Conservation (phyloP, 92 coral and sea anemone genomes). For the Parazoanthus darwini region DNA sequence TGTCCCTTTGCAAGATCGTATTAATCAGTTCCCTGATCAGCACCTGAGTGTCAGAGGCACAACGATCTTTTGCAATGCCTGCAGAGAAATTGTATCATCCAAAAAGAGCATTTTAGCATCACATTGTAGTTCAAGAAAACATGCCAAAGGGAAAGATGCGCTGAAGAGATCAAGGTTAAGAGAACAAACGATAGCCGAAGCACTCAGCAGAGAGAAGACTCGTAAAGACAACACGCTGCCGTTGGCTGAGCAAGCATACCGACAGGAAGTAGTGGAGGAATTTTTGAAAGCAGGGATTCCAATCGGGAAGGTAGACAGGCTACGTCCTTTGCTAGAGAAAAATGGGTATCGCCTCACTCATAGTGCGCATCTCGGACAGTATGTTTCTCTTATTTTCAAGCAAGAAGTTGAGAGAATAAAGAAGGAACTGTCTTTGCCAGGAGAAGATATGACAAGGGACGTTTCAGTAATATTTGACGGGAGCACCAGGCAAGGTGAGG, state of each 20-base stretch:
- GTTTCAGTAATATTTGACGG: conserved; percentile 53
- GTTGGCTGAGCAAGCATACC: not conserved
- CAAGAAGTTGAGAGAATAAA: conserved; percentile 56
- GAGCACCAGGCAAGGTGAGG: conserved; percentile 60
- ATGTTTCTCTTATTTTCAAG: conserved; percentile 58
- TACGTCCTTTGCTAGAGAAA: conserved; percentile 50
- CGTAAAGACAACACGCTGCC: conserved; percentile 53
- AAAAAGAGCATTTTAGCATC: conserved; percentile 31
- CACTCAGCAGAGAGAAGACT: conserved; percentile 53
- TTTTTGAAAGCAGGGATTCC: conserved; percentile 59
- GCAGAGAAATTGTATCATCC: conserved; percentile 42
- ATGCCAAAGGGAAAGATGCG: conserved; percentile 32
- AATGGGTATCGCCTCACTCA: conserved; percentile 49
- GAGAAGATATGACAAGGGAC: conserved; percentile 57
- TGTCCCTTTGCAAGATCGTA: conserved; percentile 50
- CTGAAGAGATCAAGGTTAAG: conserved; percentile 47
- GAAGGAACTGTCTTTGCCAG: conserved; percentile 56
- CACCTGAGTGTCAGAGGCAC: conserved; percentile 46
- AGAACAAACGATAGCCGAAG: conserved; percentile 49
- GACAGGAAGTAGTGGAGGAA: not conserved
- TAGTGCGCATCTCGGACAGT: conserved; percentile 53
- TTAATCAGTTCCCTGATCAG: conserved; percentile 49
- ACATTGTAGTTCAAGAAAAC: conserved; percentile 35
- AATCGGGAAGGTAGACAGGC: conserved; percentile 51
- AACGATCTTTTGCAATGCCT: conserved; percentile 48